phyloP scores from a whole-genome alignment of 2,113 vertebrate genomes.

The Oryzias woworae region DNA sequence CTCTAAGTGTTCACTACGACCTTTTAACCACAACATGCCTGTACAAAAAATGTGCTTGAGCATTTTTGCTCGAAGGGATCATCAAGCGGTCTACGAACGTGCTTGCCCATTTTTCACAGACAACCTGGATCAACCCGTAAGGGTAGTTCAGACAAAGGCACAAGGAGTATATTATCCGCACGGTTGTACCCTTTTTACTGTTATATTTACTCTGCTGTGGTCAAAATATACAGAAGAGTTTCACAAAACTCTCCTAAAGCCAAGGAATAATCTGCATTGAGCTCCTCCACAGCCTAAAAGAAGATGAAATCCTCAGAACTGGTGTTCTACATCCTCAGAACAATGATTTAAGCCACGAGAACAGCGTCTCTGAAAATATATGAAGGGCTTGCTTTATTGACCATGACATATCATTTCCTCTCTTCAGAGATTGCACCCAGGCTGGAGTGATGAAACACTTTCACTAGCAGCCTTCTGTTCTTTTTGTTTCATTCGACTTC shows the following conservation, averaged over 20 bases:
- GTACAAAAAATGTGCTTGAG: too few relatives aligned
- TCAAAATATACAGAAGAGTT: conserved; percentile 24
- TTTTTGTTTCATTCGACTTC: conserved; percentile 37
- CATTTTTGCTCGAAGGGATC: too few relatives aligned
- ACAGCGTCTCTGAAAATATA: conserved; percentile 55
- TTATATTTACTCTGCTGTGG: neutral
- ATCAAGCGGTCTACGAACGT: too few relatives aligned
- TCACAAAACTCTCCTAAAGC: conserved; percentile 24
- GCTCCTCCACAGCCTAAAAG: conserved; percentile 33
- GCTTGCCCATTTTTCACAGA: too few relatives aligned
- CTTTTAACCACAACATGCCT: too few relatives aligned
- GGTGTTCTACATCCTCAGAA: conserved; percentile 33
- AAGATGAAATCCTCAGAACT: conserved; percentile 37
- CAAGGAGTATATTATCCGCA: too few relatives aligned
- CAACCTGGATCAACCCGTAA: too few relatives aligned
- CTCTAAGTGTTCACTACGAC: too few relatives aligned
- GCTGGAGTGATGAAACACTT: conserved; percentile 61
- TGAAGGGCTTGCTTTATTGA: conserved; percentile 58
- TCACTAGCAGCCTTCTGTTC: conserved; percentile 31
- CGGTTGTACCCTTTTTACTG: too few relatives aligned
- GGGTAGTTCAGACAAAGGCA: too few relatives aligned
- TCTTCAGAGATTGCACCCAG: conserved; percentile 53
- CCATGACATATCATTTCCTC: conserved; percentile 65
- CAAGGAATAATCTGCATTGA: conserved; percentile 16
- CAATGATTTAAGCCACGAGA: conserved; percentile 52